Evolutionary conservation across 2,888 invertebrate species (phyloP), one percentile per base, ranked within the genome.

Genomic region (Apodemia mormo): DNA sequence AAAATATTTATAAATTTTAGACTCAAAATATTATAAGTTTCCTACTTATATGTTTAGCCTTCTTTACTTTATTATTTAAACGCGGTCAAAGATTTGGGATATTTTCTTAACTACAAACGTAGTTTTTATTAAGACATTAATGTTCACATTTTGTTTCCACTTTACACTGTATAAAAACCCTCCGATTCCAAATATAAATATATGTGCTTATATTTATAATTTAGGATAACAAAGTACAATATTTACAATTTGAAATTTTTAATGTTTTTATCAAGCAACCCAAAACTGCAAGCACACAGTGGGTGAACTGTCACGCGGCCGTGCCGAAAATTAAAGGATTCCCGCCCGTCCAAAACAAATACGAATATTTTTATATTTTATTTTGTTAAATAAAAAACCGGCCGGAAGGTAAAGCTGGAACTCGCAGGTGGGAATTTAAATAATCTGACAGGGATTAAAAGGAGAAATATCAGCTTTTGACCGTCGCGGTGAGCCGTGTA

Each of bases 361-460:
- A 92, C 88, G 86, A 84, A 88, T 90, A 91, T 91, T 92, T 92
- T 92, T 91, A 91, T 92, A 90, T 91, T 92, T 90, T 92, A 90
- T 91, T 92, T 89, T 87, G 87, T 89, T 89, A 87, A 90, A 91
- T 87, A 90, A 91, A 90, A 87, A 85, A 78, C 77, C 81, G 75
- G 75, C 76, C 83, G 81, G 83, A 85, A 85, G 85, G 84, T 80
- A 78, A 82, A 85, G 83, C 82, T 82, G 81, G 78, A 82, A 80
- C 83, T 85, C 87, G 86, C 92, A 93, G 93, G 92, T 93, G 93
- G 93, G 92, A 92, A 92, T 93, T 92, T 92, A 92, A 93, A 93
- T 92, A 93, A 93, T 92, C 92, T 92, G 92, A 91, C 92, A 90
- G 87, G 92, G 92, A 92, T 92, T 92, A 92, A 92, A 91, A 89